A percentile compares a stretch with the other conserved stretches of the same genome.
Conservation (phyloP, 2,797 vertebrate genomes). For the Melanogrammus aeglefinus region DNA sequence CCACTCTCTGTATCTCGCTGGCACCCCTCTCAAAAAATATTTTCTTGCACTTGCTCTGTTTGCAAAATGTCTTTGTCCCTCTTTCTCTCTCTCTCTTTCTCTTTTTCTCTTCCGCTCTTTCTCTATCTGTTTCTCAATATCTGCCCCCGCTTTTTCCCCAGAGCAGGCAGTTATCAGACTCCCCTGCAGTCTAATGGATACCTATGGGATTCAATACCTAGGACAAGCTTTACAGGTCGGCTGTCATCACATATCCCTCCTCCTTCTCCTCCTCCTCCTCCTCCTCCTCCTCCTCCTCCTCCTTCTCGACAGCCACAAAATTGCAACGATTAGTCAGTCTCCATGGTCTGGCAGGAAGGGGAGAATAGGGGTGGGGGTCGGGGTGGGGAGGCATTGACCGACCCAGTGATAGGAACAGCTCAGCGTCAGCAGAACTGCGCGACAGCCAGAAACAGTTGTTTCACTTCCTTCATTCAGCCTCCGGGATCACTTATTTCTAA, state of each 20-base stretch:
- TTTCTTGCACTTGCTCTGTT: too few relatives aligned
- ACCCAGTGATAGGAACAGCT: background rate
- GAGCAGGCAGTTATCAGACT: constrained; percentile 48
- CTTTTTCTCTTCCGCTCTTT: background rate
- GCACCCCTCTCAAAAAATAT: too few relatives aligned
- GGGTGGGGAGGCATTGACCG: background rate
- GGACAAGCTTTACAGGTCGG: constrained; percentile 49
- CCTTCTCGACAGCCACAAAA: background rate
- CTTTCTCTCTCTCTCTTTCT: too few relatives aligned
- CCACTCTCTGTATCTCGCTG: too few relatives aligned
- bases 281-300: background rate
- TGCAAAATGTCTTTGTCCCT: too few relatives aligned
- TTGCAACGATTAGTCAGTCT: constrained; percentile 13
- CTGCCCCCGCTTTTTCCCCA: constrained; percentile 44
- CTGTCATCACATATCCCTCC: constrained; percentile 50
- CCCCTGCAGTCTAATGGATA: constrained; percentile 63
- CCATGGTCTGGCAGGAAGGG: constrained; percentile 5
- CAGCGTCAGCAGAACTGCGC: background rate
- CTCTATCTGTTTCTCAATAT: background rate
- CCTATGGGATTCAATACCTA: constrained; percentile 66
- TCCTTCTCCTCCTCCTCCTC: constrained; percentile 10
- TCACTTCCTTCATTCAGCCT: constrained; percentile 6
- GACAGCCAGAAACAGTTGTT: constrained; percentile 1
- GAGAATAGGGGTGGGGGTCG: background rate
- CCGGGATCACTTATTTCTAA: constrained; percentile 36